phyloP scores from a whole-genome alignment of 2,113 vertebrate genomes.

The Cyanoramphus novaezelandiae region DNA sequence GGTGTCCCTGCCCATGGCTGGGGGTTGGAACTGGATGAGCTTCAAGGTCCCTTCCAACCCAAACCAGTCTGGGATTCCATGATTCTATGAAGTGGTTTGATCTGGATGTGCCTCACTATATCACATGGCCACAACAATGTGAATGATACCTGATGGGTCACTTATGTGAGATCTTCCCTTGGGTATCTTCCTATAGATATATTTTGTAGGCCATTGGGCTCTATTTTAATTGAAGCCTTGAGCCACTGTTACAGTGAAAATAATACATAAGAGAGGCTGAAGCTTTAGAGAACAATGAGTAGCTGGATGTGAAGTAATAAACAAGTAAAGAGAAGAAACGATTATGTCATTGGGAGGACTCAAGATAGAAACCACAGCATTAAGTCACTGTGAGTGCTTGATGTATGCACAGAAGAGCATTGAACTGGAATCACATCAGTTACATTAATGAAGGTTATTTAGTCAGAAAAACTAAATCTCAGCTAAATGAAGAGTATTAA shows the following conservation, averaged over 20 bases:
- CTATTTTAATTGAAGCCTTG: neutral
- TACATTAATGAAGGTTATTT: neutral
- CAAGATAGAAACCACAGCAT: neutral
- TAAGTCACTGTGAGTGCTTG: neutral
- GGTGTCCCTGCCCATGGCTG: neutral
- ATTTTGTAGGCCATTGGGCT: neutral
- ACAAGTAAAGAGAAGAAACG: neutral
- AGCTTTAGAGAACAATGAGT: neutral
- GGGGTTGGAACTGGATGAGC: neutral
- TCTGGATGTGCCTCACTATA: neutral
- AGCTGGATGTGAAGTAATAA: neutral
- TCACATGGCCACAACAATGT: neutral
- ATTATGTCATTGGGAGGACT: neutral
- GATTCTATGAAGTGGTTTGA: neutral
- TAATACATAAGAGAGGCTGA: neutral
- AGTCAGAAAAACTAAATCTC: neutral
- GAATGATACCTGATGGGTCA: neutral
- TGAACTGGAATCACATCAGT: neutral
- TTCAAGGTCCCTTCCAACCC: neutral
- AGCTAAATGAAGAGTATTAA: neutral
- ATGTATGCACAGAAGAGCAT: neutral
- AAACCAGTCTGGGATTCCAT: neutral
- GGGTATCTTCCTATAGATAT: neutral
- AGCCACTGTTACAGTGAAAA: neutral
- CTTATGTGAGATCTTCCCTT: neutral